A percentile compares a stretch with the other conserved stretches of the same genome.
Evolutionary conservation across 2,888 invertebrate species (phyloP).

Genomic region (Metopia argyrocephala): DNA sequence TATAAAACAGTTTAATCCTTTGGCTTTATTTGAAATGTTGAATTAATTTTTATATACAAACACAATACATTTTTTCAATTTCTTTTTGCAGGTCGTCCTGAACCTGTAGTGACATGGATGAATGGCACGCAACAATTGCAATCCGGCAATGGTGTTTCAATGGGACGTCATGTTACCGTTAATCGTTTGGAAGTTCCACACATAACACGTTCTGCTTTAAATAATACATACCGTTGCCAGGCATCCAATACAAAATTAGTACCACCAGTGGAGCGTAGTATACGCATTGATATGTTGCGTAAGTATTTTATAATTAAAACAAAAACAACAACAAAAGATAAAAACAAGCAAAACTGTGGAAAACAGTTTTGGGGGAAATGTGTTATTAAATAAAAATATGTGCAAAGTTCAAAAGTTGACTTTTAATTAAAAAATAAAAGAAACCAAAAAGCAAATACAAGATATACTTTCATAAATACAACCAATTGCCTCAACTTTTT

Average conservation of each 20-base stretch:
- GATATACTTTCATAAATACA: background rate
- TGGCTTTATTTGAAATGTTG: background rate
- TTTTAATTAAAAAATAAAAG: constrained; percentile 8
- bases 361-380: background rate
- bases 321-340: background rate
- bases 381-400: background rate
- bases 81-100: constrained; percentile 84
- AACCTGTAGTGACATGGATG: constrained; percentile 91
- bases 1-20: constrained; percentile 26
- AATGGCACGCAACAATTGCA: constrained; percentile 86
- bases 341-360: background rate
- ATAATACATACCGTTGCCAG: constrained; percentile 92
- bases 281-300: constrained; percentile 91
- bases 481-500: constrained; percentile 11
- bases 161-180: constrained; percentile 87
- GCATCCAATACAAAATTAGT: constrained; percentile 92
- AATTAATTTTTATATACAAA: background rate
- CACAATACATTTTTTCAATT: constrained; percentile 24
- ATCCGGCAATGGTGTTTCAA: constrained; percentile 85
- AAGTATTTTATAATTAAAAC: constrained; percentile 79
- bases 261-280: constrained; percentile 89
- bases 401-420: background rate
- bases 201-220: constrained; percentile 87
- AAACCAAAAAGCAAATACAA: background rate
- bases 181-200: constrained; percentile 88